A percentile compares a stretch with the other conserved stretches of the same genome.
These are phyloP conservation scores for Heterodera schachtii DNA, from an alignment of 1,140 invertebrate genomes.

Conservation along the genomic window DNA sequence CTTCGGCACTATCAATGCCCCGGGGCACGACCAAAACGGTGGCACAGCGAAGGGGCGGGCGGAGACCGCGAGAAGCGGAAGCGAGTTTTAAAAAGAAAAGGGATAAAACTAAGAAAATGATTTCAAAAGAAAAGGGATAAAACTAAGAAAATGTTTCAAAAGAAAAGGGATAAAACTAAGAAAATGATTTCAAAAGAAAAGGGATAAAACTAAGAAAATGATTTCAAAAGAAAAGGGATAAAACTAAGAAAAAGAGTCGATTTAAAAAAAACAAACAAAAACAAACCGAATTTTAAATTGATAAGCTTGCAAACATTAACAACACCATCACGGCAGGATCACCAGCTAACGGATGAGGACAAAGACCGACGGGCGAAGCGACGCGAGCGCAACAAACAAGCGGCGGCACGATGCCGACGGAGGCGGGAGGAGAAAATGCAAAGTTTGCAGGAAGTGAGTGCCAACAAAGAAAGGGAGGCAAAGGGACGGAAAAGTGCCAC, in stretches of 20 bases:
- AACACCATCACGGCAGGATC: not conserved
- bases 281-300: too few relatives aligned
- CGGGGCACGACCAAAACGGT: constrained; percentile 16
- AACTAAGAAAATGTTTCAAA: too few relatives aligned
- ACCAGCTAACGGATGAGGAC: constrained; percentile 42
- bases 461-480: too few relatives aligned
- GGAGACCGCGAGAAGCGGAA: constrained; percentile 36
- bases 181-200: constrained; percentile 8
- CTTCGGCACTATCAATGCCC: constrained; percentile 17
- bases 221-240: constrained; percentile 6
- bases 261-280: too few relatives aligned
- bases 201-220: too few relatives aligned
- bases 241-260: too few relatives aligned
- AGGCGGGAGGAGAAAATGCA: constrained; percentile 47
- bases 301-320: too few relatives aligned
- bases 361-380: constrained; percentile 50
- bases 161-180: not conserved
- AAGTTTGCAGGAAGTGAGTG: constrained; percentile 42
- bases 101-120: not conserved
- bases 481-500: too few relatives aligned
- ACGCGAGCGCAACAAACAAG: constrained; percentile 51
- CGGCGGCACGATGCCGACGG: constrained; percentile 47
- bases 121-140: constrained; percentile 5
- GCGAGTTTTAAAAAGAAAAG: not conserved
- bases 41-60: constrained; percentile 22